Base-by-base conservation (phyloP, 2,888 invertebrate species). In the Pollenia angustigena region DNA sequence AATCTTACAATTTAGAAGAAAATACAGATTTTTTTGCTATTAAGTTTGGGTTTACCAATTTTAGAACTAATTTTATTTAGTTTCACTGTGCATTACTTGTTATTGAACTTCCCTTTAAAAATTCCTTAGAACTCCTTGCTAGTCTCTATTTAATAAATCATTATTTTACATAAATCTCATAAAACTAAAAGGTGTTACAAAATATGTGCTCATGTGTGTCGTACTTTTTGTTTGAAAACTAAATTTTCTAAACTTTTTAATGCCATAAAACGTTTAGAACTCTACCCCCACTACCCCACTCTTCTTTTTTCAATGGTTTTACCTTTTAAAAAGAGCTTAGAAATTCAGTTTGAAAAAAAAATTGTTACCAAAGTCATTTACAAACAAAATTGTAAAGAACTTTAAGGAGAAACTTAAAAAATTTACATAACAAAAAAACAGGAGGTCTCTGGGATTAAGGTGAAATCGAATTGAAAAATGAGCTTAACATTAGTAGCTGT, bases 331-430 rank as follows among this genome's bases (percentile, higher is more conserved):
- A 66, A 81, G 16, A 60, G 68, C 58, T 68, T 12, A 68, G 54
- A 68, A 72, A 60, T 50, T 44, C 8, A 60, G 52, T 69, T 69
- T 32, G 16, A n/a, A 52, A 78, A 56, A 9, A 16, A n/a, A 56
- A 50, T 58, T 81, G 40, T 75, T 75, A 1, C 32, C 11, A 23
- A 82, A 82, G 81, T 75, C 48, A 81, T 81, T 68, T 66, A 52
- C 23, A 52, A 74, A 66, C 16, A 58, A 81, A 64, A 54, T 81
- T 69, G 12, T 42, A 58, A 74, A 81, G 44, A 56, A 11, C 42
- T 56, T 6, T 9, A n/a, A n/a, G 42, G 23, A 42, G 12, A 48
- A 58, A 46, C 6, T 23, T 7, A 42, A 18, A 69, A 16, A 16
- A 56, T 12, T 23, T 32, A 0, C 9, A 60, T 74, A 4, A 12